These are phyloP conservation scores for Nemopilema nomurai DNA, from an alignment of 30 jellyfish, hydroid and myxozoan species.

Conservation along the genomic window DNA sequence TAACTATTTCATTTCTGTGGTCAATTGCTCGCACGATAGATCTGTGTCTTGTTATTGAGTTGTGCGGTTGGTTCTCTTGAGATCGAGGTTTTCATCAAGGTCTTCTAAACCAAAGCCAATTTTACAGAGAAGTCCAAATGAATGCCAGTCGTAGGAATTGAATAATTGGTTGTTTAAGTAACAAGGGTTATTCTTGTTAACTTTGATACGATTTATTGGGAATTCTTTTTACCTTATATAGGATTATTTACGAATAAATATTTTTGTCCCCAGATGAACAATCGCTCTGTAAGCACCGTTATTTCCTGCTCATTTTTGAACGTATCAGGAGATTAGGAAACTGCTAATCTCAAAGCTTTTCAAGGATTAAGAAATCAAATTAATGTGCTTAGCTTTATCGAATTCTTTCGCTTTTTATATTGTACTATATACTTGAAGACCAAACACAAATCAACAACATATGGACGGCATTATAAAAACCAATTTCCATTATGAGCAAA, in stretches of 20 bases:
- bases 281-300: constrained; percentile 71
- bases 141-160: constrained; percentile 10
- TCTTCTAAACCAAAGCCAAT: constrained; percentile 33
- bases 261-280: constrained; percentile 51
- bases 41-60: constrained; percentile 4
- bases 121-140: constrained; percentile 18
- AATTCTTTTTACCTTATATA: constrained; percentile 46
- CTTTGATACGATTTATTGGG: constrained; percentile 41
- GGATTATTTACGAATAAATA: constrained; percentile 53
- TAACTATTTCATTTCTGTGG: constrained; percentile 16
- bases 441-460: constrained; percentile 11
- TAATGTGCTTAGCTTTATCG: constrained; percentile 63
- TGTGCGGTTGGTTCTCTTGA: background rate
- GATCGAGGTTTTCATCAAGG: constrained; percentile 10
- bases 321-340: constrained; percentile 62
- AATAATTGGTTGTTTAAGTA: constrained; percentile 51
- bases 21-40: constrained; percentile 13
- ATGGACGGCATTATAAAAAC: constrained; percentile 32
- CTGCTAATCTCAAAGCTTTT: constrained; percentile 68
- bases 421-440: constrained; percentile 19
- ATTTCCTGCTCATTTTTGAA: constrained; percentile 73
- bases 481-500: background rate
- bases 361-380: constrained; percentile 62
- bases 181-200: constrained; percentile 43
- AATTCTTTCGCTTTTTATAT: constrained; percentile 24